These are phyloP conservation scores for Megaceryle maxima DNA, from an alignment of 2,113 vertebrate species.

Conservation along the genomic window DNA sequence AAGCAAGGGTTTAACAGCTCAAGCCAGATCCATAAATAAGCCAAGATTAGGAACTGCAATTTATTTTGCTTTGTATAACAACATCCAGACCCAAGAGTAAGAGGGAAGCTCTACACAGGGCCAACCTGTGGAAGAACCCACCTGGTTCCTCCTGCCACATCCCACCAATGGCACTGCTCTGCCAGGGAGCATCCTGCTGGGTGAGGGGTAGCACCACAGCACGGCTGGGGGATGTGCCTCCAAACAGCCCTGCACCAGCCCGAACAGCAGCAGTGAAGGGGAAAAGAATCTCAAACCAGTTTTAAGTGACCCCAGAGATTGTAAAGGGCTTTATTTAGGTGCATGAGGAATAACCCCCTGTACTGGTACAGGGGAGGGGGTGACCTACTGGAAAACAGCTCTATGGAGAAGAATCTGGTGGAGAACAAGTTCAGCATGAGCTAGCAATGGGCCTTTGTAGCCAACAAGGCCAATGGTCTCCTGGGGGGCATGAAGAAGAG, in stretches of 20 bases:
- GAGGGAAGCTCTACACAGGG: background rate
- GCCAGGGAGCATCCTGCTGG: background rate
- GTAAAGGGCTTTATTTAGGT: background rate
- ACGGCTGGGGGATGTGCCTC: background rate
- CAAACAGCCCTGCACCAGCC: background rate
- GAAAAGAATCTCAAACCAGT: background rate
- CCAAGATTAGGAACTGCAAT: background rate
- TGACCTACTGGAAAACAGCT: no score
- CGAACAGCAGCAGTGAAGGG: accelerated
- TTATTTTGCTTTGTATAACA: background rate
- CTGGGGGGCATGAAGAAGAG: no score
- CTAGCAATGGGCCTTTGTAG: no score
- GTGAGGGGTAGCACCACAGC: background rate
- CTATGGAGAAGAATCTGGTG: no score
- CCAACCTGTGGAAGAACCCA: no score
- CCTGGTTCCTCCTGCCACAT: background rate
- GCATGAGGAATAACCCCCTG: no score
- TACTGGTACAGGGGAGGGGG: no score
- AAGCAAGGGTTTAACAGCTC: background rate
- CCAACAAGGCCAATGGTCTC: no score
- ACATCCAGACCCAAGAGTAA: background rate
- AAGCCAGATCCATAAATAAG: background rate
- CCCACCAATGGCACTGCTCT: background rate
- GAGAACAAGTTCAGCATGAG: no score
- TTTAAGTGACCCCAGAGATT: background rate